Conservation (phyloP, 2,888 invertebrate genomes). For the Ectemnius continuus region DNA sequence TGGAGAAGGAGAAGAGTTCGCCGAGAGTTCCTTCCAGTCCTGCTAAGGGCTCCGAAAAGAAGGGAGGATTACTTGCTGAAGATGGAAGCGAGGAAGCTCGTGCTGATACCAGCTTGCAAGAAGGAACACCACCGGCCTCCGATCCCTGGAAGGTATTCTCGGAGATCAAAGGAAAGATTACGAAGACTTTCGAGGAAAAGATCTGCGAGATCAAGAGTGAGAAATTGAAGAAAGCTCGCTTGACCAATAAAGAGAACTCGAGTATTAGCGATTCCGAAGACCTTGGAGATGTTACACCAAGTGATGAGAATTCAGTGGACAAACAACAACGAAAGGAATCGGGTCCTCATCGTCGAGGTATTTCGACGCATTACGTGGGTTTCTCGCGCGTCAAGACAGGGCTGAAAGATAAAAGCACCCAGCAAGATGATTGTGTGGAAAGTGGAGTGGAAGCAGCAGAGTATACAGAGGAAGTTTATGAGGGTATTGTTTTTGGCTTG, state of each 20-base stretch:
- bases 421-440: slow-evolving; percentile 72
- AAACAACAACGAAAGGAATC: slow-evolving; percentile 59
- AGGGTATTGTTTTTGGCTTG: slow-evolving; percentile 6
- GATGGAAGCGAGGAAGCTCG: slow-evolving; percentile 81
- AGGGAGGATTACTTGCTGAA: slow-evolving; percentile 65
- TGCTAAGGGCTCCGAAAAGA: slow-evolving; percentile 78
- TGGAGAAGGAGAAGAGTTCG: slow-evolving; percentile 71
- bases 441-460: slow-evolving; percentile 77
- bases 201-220: slow-evolving; percentile 84
- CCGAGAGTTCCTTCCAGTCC: slow-evolving; percentile 74
- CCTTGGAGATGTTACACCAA: slow-evolving; percentile 69
- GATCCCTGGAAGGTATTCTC: slow-evolving; percentile 87
- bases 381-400: slow-evolving; percentile 77
- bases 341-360: slow-evolving; percentile 44
- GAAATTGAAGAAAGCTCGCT: slow-evolving; percentile 76
- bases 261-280: slow-evolving; percentile 84
- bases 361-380: slow-evolving; percentile 74
- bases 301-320: slow-evolving; percentile 66
- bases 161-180: slow-evolving; percentile 86
- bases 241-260: slow-evolving; percentile 82
- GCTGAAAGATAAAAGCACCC: slow-evolving; percentile 70
- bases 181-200: slow-evolving; percentile 89
- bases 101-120: slow-evolving; percentile 79
- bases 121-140: slow-evolving; percentile 79
- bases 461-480: slow-evolving; percentile 70